Base-by-base conservation (phyloP, 2,888 invertebrate species). In the Erynnis tages region DNA sequence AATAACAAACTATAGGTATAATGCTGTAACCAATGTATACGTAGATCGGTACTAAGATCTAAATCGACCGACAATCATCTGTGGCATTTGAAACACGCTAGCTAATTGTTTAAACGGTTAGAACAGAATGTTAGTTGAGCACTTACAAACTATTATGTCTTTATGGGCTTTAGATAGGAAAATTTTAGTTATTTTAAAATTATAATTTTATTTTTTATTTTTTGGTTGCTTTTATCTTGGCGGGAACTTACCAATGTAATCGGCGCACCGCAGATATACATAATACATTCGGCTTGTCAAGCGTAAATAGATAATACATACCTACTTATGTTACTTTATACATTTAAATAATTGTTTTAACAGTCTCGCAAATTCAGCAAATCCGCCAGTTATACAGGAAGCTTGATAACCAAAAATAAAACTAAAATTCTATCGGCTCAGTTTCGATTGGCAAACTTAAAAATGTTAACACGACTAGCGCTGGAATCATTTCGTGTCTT, bases 71-170 rank as follows among this genome's bases (percentile, higher is more conserved):
- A 14, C 14, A 8, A 34, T n/a, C 34, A 16, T 11, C 16, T 8
- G 34, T 14, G 19, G 23, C 40, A 48, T 45, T 50, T 19, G 21
- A 53, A 55, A 41, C 47, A 55, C 41, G 52, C 43, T 53, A 58
- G 35, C 35, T 35, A 35, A 58, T 58, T 53, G 54, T 57, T 50
- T 27, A 50, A 44, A 34, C 48, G 55, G 50, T 59, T 59, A 49
- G 37, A 52, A 40, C 14, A 13, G 45, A 56, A 56, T 35, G 41
- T 43, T 32, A 5, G 35, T 19, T n/a, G 17, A 35, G 35, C 35
- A 35, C 16, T 35, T 17, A 17, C 17, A 17, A 35, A 35, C 19
- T 35, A 35, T 35, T 35, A 35, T 16, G 10, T 17, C 35, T 19
- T 35, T 35, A 35, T 35, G 35, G 16, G 35, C 35, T 35, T 35